These are phyloP conservation scores for Oreochromis mossambicus DNA, from an alignment of 2,797 vertebrate genomes.

Conservation along the genomic window DNA sequence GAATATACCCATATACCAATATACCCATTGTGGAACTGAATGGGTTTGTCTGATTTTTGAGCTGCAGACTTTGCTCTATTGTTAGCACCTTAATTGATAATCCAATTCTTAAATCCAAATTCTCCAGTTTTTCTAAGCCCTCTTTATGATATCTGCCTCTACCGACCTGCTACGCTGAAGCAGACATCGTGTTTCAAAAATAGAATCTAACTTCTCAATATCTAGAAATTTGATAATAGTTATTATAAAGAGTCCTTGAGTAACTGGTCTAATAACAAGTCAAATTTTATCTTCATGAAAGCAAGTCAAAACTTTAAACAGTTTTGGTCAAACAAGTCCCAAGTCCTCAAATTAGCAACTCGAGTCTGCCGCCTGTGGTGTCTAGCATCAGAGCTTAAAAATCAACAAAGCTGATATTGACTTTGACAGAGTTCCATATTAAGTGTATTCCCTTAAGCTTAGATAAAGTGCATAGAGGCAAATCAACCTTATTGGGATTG, in stretches of 20 bases:
- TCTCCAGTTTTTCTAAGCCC: neutral
- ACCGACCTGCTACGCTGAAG: neutral
- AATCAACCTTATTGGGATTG: conserved; percentile 33
- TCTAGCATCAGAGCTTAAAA: conserved; percentile 3
- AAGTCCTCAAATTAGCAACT: neutral
- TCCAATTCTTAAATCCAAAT: neutral
- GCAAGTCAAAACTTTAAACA: neutral
- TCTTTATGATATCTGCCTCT: neutral
- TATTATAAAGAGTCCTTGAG: neutral
- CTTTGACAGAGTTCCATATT: conserved; percentile 14
- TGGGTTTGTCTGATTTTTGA: neutral
- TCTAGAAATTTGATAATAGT: neutral
- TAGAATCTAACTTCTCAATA: neutral
- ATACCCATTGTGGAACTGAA: neutral
- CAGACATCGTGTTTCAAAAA: neutral
- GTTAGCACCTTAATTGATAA: neutral
- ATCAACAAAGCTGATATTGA: conserved; percentile 10
- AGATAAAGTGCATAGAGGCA: conserved; percentile 18
- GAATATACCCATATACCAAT: neutral
- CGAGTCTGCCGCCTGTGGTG: neutral
- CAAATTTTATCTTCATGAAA: neutral
- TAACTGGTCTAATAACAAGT: neutral
- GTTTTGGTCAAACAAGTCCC: neutral
- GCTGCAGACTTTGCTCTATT: neutral
- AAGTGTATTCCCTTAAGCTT: conserved; percentile 17